phyloP scores from a whole-genome alignment of 2,797 vertebrate species.

The Erithacus rubecula region DNA sequence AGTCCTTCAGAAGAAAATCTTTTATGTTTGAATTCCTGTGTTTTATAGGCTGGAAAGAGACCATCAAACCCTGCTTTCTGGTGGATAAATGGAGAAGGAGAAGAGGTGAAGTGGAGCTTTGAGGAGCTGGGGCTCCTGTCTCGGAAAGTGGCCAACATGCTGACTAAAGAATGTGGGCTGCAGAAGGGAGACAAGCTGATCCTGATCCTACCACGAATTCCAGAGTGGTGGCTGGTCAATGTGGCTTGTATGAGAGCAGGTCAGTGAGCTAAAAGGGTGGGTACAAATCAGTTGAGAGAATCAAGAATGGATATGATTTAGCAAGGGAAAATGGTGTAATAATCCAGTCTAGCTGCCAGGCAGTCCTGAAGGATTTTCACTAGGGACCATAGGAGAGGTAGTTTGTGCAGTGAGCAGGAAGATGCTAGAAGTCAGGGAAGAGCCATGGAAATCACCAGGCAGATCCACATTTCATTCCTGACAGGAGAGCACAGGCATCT shows the following conservation, averaged over 20 bases:
- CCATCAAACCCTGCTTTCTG: constrained; percentile 78
- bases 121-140: constrained; percentile 78
- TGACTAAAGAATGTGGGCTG: constrained; percentile 72
- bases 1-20: background rate
- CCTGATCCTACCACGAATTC: constrained; percentile 77
- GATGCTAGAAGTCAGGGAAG: background rate
- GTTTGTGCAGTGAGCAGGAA: background rate
- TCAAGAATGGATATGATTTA: background rate
- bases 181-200: constrained; percentile 75
- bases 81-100: constrained; percentile 75
- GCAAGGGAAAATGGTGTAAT: background rate
- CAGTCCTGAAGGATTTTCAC: background rate
- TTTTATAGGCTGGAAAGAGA: constrained; percentile 71
- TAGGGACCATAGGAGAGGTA: background rate
- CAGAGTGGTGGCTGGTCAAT: constrained; percentile 85
- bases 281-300: background rate
- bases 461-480: background rate
- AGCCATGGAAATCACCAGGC: background rate
- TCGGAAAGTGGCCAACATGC: constrained; percentile 76
- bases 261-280: constrained; percentile 39
- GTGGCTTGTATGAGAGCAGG: constrained; percentile 82
- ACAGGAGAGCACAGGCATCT: background rate
- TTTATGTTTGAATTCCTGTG: background rate
- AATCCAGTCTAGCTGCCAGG: background rate
- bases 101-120: constrained; percentile 83